Evolutionary conservation across 1,140 invertebrate genomes (phyloP), one percentile per base, ranked within the genome.

Genomic region (Macrotrachela quadricornifera): DNA sequence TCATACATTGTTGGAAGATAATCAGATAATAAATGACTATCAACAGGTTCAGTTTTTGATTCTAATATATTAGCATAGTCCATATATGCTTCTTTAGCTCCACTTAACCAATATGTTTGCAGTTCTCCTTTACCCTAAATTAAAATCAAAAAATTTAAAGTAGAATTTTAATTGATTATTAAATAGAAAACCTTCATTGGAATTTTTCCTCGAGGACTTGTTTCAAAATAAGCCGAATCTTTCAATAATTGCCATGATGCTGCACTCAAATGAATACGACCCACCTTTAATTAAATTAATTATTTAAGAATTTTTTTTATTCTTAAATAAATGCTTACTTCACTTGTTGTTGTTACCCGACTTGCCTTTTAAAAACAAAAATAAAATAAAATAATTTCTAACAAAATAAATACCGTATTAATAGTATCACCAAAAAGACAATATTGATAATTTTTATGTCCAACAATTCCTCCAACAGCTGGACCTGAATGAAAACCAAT

Each of bases 401-500:
- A 30, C 82, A 88, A 86, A 54, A 83, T 74, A 1, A 82, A 62
- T 0, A 71, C 70, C 15, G 70, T 72, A 56, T 73, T 74, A 0
- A 74, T 73, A 1, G 84, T 85, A 63, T 90, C 85, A 0, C 85
- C 85, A 79, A 75, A 75, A 18, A 75, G 64, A 59, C 72, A 75
- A 56, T 73, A 75, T 57, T 75, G 64, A 0, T 73, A 73, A 63
- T 73, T 74, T 55, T 71, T 68, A 15, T 63, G 63, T 6, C 74
- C 74, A 8, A 75, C 71, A 43, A 76, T 72, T 10, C 74, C 74
- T 8, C 71, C 73, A 9, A 73, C 73, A 15, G 74, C 68, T n/a
- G 72, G 67, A 3, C 72, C 72, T 6, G 62, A 60, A 52, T 68
- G 64, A 57, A 68, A 65, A 21, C 65, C 53, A 49, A 54, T 50